Percentiles rank a stretch among this genome's conserved stretches.
These are phyloP conservation scores for Eupelmus urozonus DNA, from an alignment of 2,888 invertebrate genomes.

Conservation along the genomic window DNA sequence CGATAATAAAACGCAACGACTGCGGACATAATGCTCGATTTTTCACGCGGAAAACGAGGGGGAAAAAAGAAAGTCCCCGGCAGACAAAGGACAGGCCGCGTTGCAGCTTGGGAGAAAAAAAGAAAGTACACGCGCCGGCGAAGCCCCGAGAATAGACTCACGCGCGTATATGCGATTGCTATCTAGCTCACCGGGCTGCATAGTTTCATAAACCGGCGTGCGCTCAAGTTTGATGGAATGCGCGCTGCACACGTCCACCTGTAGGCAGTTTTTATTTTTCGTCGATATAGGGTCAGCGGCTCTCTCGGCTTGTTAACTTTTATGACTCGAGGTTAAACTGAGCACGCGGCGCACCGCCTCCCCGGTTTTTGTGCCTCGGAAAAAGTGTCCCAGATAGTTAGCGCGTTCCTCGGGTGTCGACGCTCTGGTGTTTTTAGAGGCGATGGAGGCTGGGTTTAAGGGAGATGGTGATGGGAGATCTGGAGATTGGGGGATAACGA, in stretches of 20 bases:
- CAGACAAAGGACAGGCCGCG: neutral
- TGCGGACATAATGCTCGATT: no score
- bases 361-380: neutral
- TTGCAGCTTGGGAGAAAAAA: slow-evolving; percentile 20
- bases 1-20: no score
- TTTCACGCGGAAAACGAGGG: neutral
- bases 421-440: neutral
- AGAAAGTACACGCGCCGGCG: slow-evolving; percentile 32
- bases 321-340: slow-evolving; percentile 15
- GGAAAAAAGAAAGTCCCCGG: slow-evolving; percentile 18
- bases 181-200: slow-evolving; percentile 20
- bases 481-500: no score
- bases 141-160: neutral
- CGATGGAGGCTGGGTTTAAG: neutral
- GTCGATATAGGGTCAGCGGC: slow-evolving; percentile 3
- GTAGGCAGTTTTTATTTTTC: slow-evolving; percentile 12
- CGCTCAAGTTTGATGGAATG: no score
- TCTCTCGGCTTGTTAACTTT: slow-evolving; percentile 31
- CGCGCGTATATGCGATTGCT: slow-evolving; percentile 17
- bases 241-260: no score
- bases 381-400: slow-evolving; percentile 37
- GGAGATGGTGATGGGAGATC: no score
- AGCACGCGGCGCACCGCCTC: neutral
- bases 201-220: slow-evolving; percentile 7
- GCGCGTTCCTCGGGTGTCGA: slow-evolving; percentile 6